A percentile compares a stretch with the other conserved stretches of the same genome.
phyloP scores from a whole-genome alignment of 2,888 invertebrate species.

The Dascillus cervinus region DNA sequence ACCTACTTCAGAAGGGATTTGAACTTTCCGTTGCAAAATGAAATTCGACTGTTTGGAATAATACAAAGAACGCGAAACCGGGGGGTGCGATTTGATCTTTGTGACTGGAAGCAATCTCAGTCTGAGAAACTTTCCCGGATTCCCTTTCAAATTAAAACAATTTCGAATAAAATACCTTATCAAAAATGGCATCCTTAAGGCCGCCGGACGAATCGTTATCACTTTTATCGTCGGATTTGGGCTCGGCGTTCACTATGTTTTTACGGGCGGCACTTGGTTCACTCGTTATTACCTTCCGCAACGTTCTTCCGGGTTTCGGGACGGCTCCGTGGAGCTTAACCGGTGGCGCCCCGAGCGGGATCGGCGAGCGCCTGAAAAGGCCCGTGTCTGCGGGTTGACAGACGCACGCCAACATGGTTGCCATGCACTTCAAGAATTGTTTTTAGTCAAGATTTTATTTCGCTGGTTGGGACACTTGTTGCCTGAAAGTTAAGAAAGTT shows the following conservation, averaged over 20 bases:
- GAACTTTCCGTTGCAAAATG: too few species aligned
- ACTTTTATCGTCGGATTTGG: slow-evolving; percentile 3
- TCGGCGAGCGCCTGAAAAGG: slow-evolving; percentile 50
- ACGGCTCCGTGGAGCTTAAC: slow-evolving; percentile 27
- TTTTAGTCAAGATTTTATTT: slow-evolving; percentile 7
- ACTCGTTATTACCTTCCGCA: slow-evolving; percentile 28
- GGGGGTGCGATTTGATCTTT: too few species aligned
- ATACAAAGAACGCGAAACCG: too few species aligned
- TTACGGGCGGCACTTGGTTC: slow-evolving; percentile 19
- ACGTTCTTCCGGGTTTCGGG: slow-evolving; percentile 30
- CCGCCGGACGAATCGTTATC: slow-evolving; percentile 13
- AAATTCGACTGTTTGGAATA: too few species aligned
- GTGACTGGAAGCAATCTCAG: too few species aligned
- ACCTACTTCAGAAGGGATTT: too few species aligned
- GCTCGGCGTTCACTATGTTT: slow-evolving; percentile 6
- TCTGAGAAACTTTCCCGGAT: too few species aligned
- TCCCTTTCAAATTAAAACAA: slow-evolving; percentile 3
- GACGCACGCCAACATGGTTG: slow-evolving; percentile 59
- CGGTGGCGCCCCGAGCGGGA: slow-evolving; percentile 42
- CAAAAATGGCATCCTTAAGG: slow-evolving; percentile 10
- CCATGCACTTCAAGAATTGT: slow-evolving; percentile 5
- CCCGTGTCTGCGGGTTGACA: slow-evolving; percentile 57
- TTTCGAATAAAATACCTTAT: slow-evolving; percentile 2
- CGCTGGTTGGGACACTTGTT: slow-evolving; percentile 13
- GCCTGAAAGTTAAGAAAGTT: slow-evolving; percentile 11